phyloP scores from a whole-genome alignment of 2,888 invertebrate species.

The Elegia similella region DNA sequence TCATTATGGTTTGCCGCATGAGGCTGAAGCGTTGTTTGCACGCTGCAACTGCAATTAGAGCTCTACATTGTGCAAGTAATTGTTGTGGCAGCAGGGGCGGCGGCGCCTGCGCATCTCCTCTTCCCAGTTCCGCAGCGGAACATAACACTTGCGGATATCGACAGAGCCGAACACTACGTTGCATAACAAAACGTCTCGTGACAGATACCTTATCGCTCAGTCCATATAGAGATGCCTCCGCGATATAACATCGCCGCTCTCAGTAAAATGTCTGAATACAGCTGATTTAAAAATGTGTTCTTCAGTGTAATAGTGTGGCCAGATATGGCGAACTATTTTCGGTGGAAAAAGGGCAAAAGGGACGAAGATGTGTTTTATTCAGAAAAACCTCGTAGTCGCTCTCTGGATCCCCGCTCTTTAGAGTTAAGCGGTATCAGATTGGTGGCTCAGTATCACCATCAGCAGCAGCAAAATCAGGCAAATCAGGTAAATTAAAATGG shows the following conservation, averaged over 20 bases:
- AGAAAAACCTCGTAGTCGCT: constrained; percentile 86
- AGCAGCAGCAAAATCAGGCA: constrained; percentile 49
- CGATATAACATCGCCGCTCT: constrained; percentile 48
- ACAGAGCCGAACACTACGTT: constrained; percentile 44
- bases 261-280: constrained; percentile 38
- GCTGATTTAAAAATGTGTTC: constrained; percentile 19
- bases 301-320: constrained; percentile 32
- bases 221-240: constrained; percentile 66
- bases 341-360: constrained; percentile 85
- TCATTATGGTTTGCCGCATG: not conserved
- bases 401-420: constrained; percentile 86
- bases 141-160: constrained; percentile 41
- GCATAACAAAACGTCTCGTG: constrained; percentile 73
- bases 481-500: constrained; percentile 19
- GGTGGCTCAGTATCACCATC: constrained; percentile 75
- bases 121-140: constrained; percentile 47
- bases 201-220: constrained; percentile 70
- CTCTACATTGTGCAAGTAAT: not conserved
- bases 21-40: not conserved
- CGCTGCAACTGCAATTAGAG: not conserved
- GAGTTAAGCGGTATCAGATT: constrained; percentile 85
- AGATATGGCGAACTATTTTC: constrained; percentile 85
- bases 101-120: constrained; percentile 30
- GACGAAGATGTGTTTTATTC: constrained; percentile 80
- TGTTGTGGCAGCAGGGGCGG: not conserved